Conservation (phyloP, 2,113 vertebrate species). For the Zosterops pallidus region DNA sequence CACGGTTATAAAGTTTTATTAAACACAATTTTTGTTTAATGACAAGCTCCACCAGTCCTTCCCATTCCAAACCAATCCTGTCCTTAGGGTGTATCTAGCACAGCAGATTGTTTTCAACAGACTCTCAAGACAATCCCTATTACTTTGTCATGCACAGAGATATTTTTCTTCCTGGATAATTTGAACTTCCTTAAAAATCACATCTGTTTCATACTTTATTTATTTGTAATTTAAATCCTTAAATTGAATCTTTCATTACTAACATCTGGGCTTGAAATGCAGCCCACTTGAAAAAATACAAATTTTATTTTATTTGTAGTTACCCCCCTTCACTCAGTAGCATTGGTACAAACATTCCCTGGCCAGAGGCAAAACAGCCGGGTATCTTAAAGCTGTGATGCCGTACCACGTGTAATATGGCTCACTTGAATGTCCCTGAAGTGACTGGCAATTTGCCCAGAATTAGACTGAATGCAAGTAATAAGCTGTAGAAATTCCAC, state of each 20-base stretch:
- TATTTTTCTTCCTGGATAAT: slow-evolving; percentile 89
- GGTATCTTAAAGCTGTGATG: slow-evolving; percentile 87
- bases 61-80: slow-evolving; percentile 85
- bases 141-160: slow-evolving; percentile 87
- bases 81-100: slow-evolving; percentile 85
- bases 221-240: slow-evolving; percentile 91
- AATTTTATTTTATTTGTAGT: slow-evolving; percentile 89
- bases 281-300: slow-evolving; percentile 89
- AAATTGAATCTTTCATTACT: slow-evolving; percentile 88
- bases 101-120: slow-evolving; percentile 88
- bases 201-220: slow-evolving; percentile 91
- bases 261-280: slow-evolving; percentile 90
- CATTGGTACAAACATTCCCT: slow-evolving; percentile 84
- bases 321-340: slow-evolving; percentile 80
- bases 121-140: slow-evolving; percentile 86
- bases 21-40: slow-evolving; percentile 93
- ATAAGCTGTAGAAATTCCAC: slow-evolving; percentile 89
- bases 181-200: slow-evolving; percentile 89
- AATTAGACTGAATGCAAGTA: slow-evolving; percentile 90
- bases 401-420: slow-evolving; percentile 84
- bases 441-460: slow-evolving; percentile 89
- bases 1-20: slow-evolving; percentile 93
- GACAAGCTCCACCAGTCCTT: slow-evolving; percentile 88
- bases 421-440: slow-evolving; percentile 88
- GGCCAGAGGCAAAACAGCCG: slow-evolving; percentile 89